Evolutionary conservation across 2,113 vertebrate genomes (phyloP), one percentile per base, ranked within the genome.

Genomic region (Halcyon malimbica): DNA sequence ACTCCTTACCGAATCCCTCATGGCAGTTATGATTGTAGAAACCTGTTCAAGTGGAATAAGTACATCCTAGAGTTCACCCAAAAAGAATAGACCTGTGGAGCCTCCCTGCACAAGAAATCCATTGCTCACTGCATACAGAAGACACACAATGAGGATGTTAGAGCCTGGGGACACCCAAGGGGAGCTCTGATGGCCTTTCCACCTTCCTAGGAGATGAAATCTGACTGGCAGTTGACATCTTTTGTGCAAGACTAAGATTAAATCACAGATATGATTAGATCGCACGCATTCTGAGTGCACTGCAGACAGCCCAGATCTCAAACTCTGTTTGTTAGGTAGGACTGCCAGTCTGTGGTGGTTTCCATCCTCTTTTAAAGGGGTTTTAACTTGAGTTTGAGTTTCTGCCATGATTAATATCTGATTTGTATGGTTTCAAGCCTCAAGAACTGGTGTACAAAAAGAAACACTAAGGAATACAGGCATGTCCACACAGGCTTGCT

Each of bases 11-110:
- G 29, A 80, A 41, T 33, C 88, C 41, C 60, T 50, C 29, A 35
- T 37, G 73, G 39, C 11, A 76, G 28, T 78, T 16, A 25, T 0
- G 15, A 37, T 69, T 86, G 64, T 46, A 62, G 70, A 71, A 90
- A 39, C 0, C 0, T 31, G 9, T 44, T 26, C 17, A 19, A 87
- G 35, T 19, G 19, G 35, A 69, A 57, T 11, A 35, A 0, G 0
- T 16, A 53, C 3, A 6, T 23, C 37, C 42, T 54, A 51, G 19
- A 82, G 39, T 44, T 44, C 8, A 42, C 9, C 39, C 69, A 46
- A 48, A 28, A 71, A 62, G 48, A 73, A 39, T 17, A 68, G 82
- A 62, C 41, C 29, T 29, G 15, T 18, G 29, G 37, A 57, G 14
- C 20, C 54, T 54, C 53, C 28, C 25, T 1, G 8, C 8, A 31